Percentiles rank a stretch among this genome's conserved stretches.
Conservation (phyloP, 64 coral and sea anemone species). For the Stichodactyla helianthus region DNA sequence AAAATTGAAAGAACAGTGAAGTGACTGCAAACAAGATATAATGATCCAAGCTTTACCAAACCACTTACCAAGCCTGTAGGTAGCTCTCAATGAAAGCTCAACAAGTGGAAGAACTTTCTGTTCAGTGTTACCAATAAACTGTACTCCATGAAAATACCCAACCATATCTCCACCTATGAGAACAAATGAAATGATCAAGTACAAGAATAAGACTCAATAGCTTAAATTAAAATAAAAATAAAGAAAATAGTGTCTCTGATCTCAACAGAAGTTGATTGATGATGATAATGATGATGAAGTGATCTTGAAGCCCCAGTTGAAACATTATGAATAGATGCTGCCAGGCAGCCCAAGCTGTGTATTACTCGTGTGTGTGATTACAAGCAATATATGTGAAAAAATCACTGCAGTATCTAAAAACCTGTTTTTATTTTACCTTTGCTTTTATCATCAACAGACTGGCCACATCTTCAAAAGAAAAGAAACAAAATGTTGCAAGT, state of each 20-base stretch:
- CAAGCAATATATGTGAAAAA: not conserved
- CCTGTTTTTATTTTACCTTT: not conserved
- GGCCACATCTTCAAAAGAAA: not conserved
- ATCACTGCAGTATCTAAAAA: not conserved
- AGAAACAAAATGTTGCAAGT: not conserved
- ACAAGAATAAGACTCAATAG: no score
- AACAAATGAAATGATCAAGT: not conserved
- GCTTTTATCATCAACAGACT: not conserved
- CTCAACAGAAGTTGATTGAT: no score
- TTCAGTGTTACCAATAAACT: not conserved
- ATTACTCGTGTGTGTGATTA: not conserved
- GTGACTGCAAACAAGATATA: not conserved
- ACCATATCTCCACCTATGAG: not conserved
- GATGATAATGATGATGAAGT: no score
- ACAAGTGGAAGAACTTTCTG: slow-evolving; percentile 6
- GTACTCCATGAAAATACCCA: not conserved
- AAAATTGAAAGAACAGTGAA: not conserved
- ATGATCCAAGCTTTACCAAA: not conserved
- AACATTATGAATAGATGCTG: no score
- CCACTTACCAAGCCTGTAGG: slow-evolving; percentile 6
- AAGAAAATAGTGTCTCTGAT: no score
- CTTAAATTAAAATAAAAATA: no score
- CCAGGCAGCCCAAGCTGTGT: not conserved
- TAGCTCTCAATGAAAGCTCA: slow-evolving; percentile 26
- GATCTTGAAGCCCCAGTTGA: no score